Conservation (phyloP, 2,888 invertebrate genomes). For the Pegoplata infirma region DNA sequence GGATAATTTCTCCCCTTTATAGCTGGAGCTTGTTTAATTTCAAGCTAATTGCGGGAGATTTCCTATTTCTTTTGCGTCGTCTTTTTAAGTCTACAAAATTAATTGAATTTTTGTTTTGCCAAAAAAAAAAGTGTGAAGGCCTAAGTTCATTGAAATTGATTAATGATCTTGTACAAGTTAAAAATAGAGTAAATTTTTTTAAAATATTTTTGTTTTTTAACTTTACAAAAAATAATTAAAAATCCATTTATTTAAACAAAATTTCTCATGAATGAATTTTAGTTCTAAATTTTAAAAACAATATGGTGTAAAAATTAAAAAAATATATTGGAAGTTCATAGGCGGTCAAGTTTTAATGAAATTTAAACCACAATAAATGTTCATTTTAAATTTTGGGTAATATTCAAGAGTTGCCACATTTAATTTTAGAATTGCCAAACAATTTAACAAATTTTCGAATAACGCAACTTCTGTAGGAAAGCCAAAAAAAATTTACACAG, state of each 20-base stretch:
- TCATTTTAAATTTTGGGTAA: too few relatives aligned
- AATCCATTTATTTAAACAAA: neutral
- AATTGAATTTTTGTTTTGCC: neutral
- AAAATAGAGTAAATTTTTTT: neutral
- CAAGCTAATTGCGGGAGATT: constrained; percentile 18
- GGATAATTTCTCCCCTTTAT: neutral
- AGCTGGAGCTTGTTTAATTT: constrained; percentile 1
- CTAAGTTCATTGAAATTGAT: constrained; percentile 11
- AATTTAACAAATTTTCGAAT: too few relatives aligned
- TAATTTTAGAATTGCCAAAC: too few relatives aligned
- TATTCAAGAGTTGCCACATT: too few relatives aligned
- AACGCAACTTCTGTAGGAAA: too few relatives aligned
- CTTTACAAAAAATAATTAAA: neutral
- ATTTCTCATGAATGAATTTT: neutral
- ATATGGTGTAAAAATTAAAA: neutral
- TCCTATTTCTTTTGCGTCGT: neutral
- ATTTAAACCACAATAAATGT: too few relatives aligned
- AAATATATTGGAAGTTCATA: too few relatives aligned
- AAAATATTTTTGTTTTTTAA: too few relatives aligned
- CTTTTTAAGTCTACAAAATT: neutral
- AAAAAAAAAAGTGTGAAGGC: constrained; percentile 22
- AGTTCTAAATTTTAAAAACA: neutral
- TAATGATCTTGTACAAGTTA: constrained; percentile 8
- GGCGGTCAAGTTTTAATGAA: too few relatives aligned
- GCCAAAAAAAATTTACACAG: too few relatives aligned